Evolutionary conservation across 2,113 vertebrate species (phyloP).

Genomic region (Dascyllus trimaculatus): DNA sequence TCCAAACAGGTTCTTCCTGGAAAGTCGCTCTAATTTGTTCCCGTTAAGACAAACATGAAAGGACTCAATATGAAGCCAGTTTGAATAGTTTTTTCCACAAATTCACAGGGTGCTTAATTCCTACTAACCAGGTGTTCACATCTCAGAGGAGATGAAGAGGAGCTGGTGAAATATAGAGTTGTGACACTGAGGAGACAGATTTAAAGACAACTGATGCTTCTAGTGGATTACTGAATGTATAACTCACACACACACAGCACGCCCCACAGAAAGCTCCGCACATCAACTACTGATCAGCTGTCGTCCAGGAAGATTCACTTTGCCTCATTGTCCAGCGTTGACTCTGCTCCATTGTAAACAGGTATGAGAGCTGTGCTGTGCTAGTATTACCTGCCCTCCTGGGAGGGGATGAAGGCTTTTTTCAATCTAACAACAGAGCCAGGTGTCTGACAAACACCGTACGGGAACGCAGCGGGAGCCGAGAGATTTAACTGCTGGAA

Average conservation of each 20-base stretch:
- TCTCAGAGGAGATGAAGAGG: slow-evolving; percentile 6
- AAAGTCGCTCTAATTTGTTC: slow-evolving; percentile 1
- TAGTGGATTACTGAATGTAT: background rate
- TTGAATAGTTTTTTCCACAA: slow-evolving; percentile 14
- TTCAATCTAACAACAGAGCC: slow-evolving; percentile 40
- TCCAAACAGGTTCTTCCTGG: background rate
- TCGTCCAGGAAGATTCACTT: slow-evolving; percentile 4
- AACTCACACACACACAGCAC: background rate
- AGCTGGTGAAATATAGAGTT: slow-evolving; percentile 5
- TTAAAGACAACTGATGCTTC: background rate
- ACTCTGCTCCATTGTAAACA: slow-evolving; percentile 2
- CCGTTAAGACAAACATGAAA: slow-evolving; percentile 16
- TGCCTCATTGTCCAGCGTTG: background rate
- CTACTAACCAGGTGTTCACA: slow-evolving; percentile 7
- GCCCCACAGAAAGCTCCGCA: background rate
- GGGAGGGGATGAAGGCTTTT: slow-evolving; percentile 21
- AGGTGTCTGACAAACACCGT: slow-evolving; percentile 45
- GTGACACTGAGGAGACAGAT: background rate
- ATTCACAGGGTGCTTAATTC: slow-evolving; percentile 16
- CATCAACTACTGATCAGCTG: background rate
- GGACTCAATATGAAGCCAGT: background rate
- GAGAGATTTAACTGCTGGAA: slow-evolving; percentile 44
- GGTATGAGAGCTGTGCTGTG: slow-evolving; percentile 22
- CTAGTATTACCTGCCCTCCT: slow-evolving; percentile 25
- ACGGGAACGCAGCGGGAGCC: slow-evolving; percentile 25